These are phyloP conservation scores for Caligus rogercresseyi DNA, from an alignment of 1,140 invertebrate species.

Conservation along the genomic window DNA sequence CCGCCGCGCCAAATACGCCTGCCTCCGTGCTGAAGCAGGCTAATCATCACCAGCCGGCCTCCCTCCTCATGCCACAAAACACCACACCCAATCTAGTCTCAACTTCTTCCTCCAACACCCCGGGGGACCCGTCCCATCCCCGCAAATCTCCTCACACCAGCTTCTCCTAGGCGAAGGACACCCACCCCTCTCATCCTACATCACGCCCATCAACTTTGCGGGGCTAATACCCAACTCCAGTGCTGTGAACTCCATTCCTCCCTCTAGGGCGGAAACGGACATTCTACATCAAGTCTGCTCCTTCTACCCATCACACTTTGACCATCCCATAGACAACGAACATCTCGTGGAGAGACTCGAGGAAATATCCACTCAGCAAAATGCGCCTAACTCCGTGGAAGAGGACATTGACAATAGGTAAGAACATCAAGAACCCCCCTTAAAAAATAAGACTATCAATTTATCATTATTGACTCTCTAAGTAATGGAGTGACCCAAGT, in stretches of 20 bases:
- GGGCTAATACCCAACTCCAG: not conserved
- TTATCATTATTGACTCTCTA: no score
- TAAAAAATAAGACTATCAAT: no score
- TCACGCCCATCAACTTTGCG: not conserved
- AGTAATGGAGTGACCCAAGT: no score
- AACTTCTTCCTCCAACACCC: not conserved
- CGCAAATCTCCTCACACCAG: not conserved
- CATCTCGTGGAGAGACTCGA: constrained; percentile 13
- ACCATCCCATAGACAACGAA: constrained; percentile 9
- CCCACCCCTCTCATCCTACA: not conserved
- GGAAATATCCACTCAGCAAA: constrained; percentile 9
- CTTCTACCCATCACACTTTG: not conserved
- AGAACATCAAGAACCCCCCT: no score
- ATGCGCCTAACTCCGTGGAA: not conserved
- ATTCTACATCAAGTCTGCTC: not conserved
- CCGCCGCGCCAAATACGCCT: not conserved
- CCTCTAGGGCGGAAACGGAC: not conserved
- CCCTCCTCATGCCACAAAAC: not conserved
- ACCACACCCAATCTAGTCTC: not conserved
- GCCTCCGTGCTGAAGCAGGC: not conserved
- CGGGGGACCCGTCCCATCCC: not conserved
- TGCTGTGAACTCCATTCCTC: not conserved
- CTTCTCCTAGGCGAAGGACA: not conserved
- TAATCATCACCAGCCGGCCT: not conserved
- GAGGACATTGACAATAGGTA: constrained; percentile 3